Base-by-base conservation (phyloP, 1,140 invertebrate genomes). In the Atopsyche davidsoni region DNA sequence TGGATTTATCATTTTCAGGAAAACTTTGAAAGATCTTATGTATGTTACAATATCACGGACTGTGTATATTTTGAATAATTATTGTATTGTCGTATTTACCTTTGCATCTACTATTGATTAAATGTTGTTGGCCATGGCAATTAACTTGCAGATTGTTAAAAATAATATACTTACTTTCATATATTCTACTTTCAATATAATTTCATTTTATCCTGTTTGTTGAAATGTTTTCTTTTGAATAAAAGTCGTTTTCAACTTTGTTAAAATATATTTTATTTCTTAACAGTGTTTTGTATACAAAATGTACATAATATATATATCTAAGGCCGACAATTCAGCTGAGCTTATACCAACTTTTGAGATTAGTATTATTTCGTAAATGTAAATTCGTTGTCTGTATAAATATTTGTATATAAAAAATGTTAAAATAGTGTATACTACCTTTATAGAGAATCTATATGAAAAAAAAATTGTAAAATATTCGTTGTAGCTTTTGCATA, bases 231-330 rank as follows among this genome's bases (percentile, higher is more conserved):
- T 22, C 46, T 23, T 49, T 49, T 50, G 28, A 53, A 46, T 35
- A 38, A 46, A 31, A 38, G 34, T 31, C 4, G 2, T 53, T 53
- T 31, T 32, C 21, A 57, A 53, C 46, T 57, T 57, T 53, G 40
- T 53, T 50, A 57, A 57, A 53, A 57, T 51, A 39, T 53, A 18
- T 57, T 57, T 57, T 50, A 57, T 57, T 57, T 52, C 18, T 51
- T 53, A 57, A 57, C 45, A 36, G 16, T 10, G 6, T 42, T 13
- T 36, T 46, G 28, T 46, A 28, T 46, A 53, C 40, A 47, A n/a
- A n/a, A n/a, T n/a, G n/a, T n/a, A n/a, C n/a, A n/a, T n/a, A n/a
- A n/a, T n/a, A n/a, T n/a, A n/a, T n/a, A n/a, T n/a, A n/a, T n/a
- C n/a, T n/a, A n/a, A n/a, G n/a, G n/a, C n/a, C n/a, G n/a, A n/a